phyloP scores from a whole-genome alignment of 1,140 invertebrate genomes.

The Dendroctonus valens region DNA sequence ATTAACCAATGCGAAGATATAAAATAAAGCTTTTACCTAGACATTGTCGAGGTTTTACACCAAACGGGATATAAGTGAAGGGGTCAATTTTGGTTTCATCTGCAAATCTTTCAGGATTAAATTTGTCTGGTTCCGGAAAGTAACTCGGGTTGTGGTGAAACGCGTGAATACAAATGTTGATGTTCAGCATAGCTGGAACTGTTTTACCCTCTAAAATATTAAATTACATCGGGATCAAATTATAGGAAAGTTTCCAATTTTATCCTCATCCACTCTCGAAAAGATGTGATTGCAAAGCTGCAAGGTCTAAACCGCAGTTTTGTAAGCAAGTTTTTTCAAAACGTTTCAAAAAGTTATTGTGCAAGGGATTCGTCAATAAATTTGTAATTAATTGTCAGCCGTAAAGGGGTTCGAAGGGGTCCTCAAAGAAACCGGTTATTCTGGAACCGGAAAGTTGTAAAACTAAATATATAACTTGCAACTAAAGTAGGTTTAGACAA shows the following conservation, averaged over 20 bases:
- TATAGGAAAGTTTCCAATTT: too few species aligned
- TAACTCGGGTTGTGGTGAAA: constrained; percentile 50
- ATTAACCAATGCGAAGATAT: background rate
- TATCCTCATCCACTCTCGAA: too few species aligned
- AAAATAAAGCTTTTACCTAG: constrained; percentile 49
- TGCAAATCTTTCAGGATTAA: constrained; percentile 59
- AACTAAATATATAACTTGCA: background rate
- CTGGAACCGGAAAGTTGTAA: background rate
- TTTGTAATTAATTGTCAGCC: too few species aligned
- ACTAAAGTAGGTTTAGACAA: background rate
- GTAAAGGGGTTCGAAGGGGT: too few species aligned
- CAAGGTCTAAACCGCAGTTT: too few species aligned
- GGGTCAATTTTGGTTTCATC: constrained; percentile 41
- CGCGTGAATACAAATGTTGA: constrained; percentile 48
- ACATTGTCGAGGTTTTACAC: constrained; percentile 59
- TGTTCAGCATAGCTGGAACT: constrained; percentile 13
- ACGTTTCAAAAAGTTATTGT: too few species aligned
- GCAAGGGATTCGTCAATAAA: too few species aligned
- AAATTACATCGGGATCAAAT: background rate
- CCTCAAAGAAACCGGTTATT: too few species aligned
- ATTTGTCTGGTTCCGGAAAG: constrained; percentile 66
- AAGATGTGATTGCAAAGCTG: too few species aligned
- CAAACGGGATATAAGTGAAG: constrained; percentile 58
- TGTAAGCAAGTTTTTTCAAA: too few species aligned
- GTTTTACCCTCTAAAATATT: constrained; percentile 9